Evolutionary conservation across 2,888 invertebrate genomes (phyloP), one percentile per base, ranked within the genome.

Genomic region (Trilocha varians): DNA sequence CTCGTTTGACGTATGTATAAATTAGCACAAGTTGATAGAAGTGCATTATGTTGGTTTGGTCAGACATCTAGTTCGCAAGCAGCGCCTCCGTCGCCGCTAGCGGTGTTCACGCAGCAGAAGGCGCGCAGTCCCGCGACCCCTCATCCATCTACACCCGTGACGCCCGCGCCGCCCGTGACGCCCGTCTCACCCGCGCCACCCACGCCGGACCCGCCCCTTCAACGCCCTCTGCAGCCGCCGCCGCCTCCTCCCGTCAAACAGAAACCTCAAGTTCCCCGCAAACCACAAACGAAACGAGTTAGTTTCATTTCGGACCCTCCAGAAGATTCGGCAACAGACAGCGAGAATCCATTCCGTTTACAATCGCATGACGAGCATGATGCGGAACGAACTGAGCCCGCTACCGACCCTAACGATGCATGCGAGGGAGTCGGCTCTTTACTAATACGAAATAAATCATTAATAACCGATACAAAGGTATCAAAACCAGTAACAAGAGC

Each of bases 271-370:
- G 82, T 84, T 64, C 82, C 84, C 41, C 78, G 78, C 54, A 85
- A 84, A 72, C 84, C 84, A 53, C 78, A 76, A 50, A 68, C 63
- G 60, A 85, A 85, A 62, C 80, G 84, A 83, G 84, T 85, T 82
- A 85, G 84, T 85, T 85, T 85, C 75, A 78, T 67, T 45, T 64
- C 69, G 62, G 78, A 79, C 46, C 57, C 69, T 45, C 58, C 61
- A 52, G 63, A 72, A 52, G 67, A 67, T 53, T 51, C 50, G 44
- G 47, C 61, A 50, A 62, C 65, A 48, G 64, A 59, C 62, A 70
- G 76, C 50, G 49, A 62, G 59, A 68, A 49, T 50, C 57, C 59
- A 53, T 57, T 55, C 51, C 64, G 11, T 25, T 25, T 25, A 25
- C 8, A 25, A 5, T 25, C 25, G 72, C 78, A 78, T 73, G 69